Conservation (phyloP, 2,888 invertebrate genomes). For the Pammene aurita region DNA sequence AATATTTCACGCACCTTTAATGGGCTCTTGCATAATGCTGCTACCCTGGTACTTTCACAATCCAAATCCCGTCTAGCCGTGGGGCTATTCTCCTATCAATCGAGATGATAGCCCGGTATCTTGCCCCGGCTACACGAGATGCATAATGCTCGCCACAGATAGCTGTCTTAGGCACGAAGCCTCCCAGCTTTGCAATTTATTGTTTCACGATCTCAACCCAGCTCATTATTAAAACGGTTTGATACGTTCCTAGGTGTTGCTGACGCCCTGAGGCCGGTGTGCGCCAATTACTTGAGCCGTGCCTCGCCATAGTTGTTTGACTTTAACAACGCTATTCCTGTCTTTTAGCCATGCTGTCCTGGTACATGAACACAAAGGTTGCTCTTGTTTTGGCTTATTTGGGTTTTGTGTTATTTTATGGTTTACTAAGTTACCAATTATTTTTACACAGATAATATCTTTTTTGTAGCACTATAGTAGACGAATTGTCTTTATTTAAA, state of each 20-base stretch:
- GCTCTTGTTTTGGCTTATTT: slow-evolving; percentile 20
- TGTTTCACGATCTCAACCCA: slow-evolving; percentile 82
- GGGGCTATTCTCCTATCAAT: slow-evolving; percentile 82
- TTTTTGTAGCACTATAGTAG: neutral
- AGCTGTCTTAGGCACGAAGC: slow-evolving; percentile 83
- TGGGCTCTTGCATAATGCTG: slow-evolving; percentile 64
- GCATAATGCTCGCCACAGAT: slow-evolving; percentile 81
- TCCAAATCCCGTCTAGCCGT: slow-evolving; percentile 74
- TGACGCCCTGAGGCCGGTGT: slow-evolving; percentile 72
- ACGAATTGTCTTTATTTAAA: too few relatives aligned
- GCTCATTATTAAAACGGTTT: slow-evolving; percentile 84
- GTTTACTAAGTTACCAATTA: slow-evolving; percentile 17
- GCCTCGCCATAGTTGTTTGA: slow-evolving; percentile 68
- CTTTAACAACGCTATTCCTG: slow-evolving; percentile 70
- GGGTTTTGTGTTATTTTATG: neutral
- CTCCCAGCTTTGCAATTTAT: slow-evolving; percentile 83
- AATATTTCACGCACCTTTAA: slow-evolving; percentile 59
- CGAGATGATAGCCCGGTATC: slow-evolving; percentile 81
- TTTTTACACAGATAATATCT: neutral
- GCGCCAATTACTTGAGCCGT: slow-evolving; percentile 77
- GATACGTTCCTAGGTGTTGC: slow-evolving; percentile 82
- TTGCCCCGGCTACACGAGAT: slow-evolving; percentile 69
- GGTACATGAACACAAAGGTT: slow-evolving; percentile 37
- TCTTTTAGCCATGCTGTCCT: slow-evolving; percentile 52
- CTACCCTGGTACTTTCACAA: slow-evolving; percentile 62